Evolutionary conservation across 2,888 invertebrate species (phyloP), one percentile per base, ranked within the genome.

Genomic region (Drosophila mercatorum): DNA sequence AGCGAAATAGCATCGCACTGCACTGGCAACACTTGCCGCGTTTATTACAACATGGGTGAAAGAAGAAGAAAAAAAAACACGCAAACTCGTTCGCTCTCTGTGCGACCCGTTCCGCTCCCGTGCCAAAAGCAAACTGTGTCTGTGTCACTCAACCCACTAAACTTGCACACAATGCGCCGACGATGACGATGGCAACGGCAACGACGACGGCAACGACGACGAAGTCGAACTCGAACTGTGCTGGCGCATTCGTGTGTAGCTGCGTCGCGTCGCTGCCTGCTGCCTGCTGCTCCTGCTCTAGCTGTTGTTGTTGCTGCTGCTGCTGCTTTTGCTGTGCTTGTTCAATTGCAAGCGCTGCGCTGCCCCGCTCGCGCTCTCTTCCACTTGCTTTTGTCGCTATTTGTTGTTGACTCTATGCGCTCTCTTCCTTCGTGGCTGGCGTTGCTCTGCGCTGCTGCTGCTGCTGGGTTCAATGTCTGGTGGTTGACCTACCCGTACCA

Each of bases 401-500:
- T 70, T 55, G 83, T 58, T 70, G 82, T 74, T 78, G 68, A 53
- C 47, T 75, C 71, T 59, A 53, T 72, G 59, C 56, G 68, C 61
- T 65, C 61, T 59, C 22, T 49, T 12, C 46, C 57, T 40, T 38
- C 38, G 47, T 44, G 43, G 55, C 41, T 59, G 58, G 31, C 60
- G 34, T 53, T 58, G 62, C 64, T 74, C 67, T 72, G 67, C 63
- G 72, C 64, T 78, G 91, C 62, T 78, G 90, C 3, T 5, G 28
- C 28, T 78, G 91, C 62, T 78, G 91, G 88, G 90, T 90, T 90
- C 90, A 90, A 90, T 86, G 90, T 87, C 90, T 90, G 90, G 90
- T 89, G 91, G 90, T 90, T 90, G 90, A 90, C 90, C 90, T 91
- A 90, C 90, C 90, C 90, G 89, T 79, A 83, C 91, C 80, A 64